phyloP scores from a whole-genome alignment of 2,113 vertebrate species.

The Hippocampus comes region DNA sequence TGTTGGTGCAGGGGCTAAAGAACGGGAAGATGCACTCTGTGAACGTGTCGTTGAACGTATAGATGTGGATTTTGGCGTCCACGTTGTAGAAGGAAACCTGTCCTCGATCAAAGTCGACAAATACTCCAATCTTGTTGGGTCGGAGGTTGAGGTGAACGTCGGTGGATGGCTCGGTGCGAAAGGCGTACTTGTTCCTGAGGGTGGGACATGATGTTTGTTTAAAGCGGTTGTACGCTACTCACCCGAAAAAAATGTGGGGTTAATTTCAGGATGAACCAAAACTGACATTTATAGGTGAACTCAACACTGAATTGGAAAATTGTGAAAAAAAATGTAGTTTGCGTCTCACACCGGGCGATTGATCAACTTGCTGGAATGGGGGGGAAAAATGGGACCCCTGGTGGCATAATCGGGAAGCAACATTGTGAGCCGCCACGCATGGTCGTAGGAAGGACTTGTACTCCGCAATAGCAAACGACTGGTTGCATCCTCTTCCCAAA shows the following conservation, averaged over 20 bases:
- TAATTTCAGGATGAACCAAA: not conserved
- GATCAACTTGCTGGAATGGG: too few species aligned
- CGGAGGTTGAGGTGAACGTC: conserved; percentile 27
- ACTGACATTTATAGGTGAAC: not conserved
- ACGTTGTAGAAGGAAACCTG: conserved; percentile 72
- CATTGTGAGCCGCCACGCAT: not conserved
- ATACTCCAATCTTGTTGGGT: conserved; percentile 56
- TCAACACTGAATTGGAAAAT: not conserved
- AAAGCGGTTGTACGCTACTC: not conserved
- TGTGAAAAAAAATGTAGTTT: not conserved
- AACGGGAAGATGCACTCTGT: conserved; percentile 71
- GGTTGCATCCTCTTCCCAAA: too few species aligned
- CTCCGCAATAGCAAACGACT: too few species aligned
- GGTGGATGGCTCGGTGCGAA: conserved; percentile 48
- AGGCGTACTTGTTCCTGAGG: conserved; percentile 58
- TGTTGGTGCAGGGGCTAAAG: conserved; percentile 76
- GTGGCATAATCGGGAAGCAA: not conserved
- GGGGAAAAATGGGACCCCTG: too few species aligned
- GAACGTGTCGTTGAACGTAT: conserved; percentile 69
- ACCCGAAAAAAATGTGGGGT: not conserved
- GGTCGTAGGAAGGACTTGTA: too few species aligned
- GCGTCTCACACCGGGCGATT: too few species aligned
- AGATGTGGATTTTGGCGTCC: conserved; percentile 59
- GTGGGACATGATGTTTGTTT: not conserved
- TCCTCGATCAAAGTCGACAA: conserved; percentile 64